phyloP scores from a whole-genome alignment of 1,140 invertebrate genomes.

The Plodia interpunctella region DNA sequence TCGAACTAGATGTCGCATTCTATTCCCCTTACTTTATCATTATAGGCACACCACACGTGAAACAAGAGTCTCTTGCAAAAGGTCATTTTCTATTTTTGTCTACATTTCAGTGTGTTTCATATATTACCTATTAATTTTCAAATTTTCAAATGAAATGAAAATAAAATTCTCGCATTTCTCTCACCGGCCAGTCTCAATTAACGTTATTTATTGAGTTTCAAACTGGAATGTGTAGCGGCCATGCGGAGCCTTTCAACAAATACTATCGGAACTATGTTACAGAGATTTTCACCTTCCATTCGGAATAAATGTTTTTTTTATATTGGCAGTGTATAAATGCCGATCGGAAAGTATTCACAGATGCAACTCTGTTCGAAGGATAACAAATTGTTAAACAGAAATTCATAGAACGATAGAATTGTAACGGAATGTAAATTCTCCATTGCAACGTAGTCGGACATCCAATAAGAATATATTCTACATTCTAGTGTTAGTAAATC shows the following conservation, averaged over 20 bases:
- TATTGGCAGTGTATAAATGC: background rate
- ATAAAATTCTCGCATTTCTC: background rate
- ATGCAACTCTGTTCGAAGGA: background rate
- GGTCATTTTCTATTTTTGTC: too few relatives aligned
- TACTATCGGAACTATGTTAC: background rate
- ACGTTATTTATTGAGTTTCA: background rate
- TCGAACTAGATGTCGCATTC: too few relatives aligned
- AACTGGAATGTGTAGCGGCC: background rate
- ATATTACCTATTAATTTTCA: too few relatives aligned
- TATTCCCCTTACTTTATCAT: too few relatives aligned
- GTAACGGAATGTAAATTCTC: background rate
- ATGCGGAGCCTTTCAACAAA: constrained; percentile 7
- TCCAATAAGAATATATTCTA: background rate
- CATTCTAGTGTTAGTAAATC: background rate
- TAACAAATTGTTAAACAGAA: background rate
- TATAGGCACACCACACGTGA: too few relatives aligned
- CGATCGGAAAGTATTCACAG: background rate
- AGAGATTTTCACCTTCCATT: background rate
- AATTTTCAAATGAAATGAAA: background rate
- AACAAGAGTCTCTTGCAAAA: too few relatives aligned
- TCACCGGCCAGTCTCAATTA: background rate
- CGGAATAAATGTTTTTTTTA: background rate
- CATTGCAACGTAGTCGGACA: background rate
- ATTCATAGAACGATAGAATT: background rate
- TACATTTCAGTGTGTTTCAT: too few relatives aligned